Conservation (phyloP, 37 sponge, comb jelly and placozoan species). For the Beroe ovata region DNA sequence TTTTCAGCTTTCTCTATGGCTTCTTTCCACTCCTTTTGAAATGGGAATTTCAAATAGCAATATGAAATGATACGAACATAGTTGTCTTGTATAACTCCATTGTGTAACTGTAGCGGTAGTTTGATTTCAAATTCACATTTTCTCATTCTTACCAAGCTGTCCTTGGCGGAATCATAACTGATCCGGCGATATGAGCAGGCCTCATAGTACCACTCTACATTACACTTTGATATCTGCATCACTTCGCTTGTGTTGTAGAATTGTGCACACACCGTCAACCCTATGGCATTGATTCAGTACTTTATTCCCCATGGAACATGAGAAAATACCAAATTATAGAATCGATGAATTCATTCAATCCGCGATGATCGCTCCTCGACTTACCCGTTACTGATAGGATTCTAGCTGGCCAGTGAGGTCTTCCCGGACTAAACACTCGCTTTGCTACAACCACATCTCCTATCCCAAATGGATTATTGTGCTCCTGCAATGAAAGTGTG, state of each 20-base stretch:
- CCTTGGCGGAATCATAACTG: neutral
- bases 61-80: too few relatives aligned
- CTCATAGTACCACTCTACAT: slow-evolving; percentile 46
- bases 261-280: slow-evolving; percentile 25
- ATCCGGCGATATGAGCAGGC: slow-evolving; percentile 18
- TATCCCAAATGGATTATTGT: slow-evolving; percentile 32
- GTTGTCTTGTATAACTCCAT: too few relatives aligned
- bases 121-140: too few relatives aligned
- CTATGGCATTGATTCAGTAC: neutral
- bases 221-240: slow-evolving; percentile 63
- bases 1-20: slow-evolving; percentile 33
- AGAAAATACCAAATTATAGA: too few relatives aligned
- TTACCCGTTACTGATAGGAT: slow-evolving; percentile 39
- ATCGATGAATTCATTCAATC: too few relatives aligned
- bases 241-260: slow-evolving; percentile 45
- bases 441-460: slow-evolving; percentile 58
- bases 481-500: neutral
- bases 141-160: slow-evolving; percentile 20
- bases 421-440: neutral
- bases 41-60: neutral
- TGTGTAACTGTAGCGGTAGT: too few relatives aligned
- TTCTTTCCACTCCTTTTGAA: slow-evolving; percentile 55
- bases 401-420: slow-evolving; percentile 46
- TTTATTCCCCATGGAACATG: too few relatives aligned
- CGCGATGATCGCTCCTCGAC: too few relatives aligned